Evolutionary conservation across 2,797 vertebrate genomes (phyloP), one percentile per base, ranked within the genome.

Genomic region (Ctenopoma multispine): DNA sequence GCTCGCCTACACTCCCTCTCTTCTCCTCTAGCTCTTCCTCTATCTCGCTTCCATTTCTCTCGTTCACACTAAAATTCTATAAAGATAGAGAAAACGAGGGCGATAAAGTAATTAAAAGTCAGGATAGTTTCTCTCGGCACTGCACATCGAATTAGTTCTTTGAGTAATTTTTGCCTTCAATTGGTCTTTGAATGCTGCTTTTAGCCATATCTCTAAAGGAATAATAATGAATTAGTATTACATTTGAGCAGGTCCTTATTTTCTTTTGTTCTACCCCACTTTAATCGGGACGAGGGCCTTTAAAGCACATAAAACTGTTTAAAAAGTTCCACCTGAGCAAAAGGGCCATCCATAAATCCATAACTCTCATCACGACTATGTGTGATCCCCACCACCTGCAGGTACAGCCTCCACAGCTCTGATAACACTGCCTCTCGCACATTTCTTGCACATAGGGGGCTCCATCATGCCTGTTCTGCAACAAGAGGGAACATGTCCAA

Each of bases 51-150:
- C 40, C 58, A 12, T 65, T 77, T 69, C 56, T 50, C 20, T 9
- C 53, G 24, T 69, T 69, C 75, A 47, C 40, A 56, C 65, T 54
- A 27, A 69, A 77, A 70, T 40, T 64, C 72, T 58, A 54, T 76
- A 71, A 51, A 66, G 76, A 83, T 71, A 78, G 73, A 69, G 73
- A 48, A 78, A 85, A 87, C 70, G 49, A 82, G 72, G 78, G 44
- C 9, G 66, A 83, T 85, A 84, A 82, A 87, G 81, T 87, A 82
- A 90, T 91, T 91, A 87, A 85, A 84, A 84, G 81, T 87, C 73
- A 51, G 81, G 63, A 73, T 85, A 84, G 79, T 83, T 88, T 81
- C 77, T 77, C 51, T 70, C 23, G 4, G 63, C 56, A 0, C 69
- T 29, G 75, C 49, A 58, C 61, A 76, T 71, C 65, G 43, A 87